Evolutionary conservation across 2,113 vertebrate genomes (phyloP), one percentile per base, ranked within the genome.

Genomic region (Galeopterus variegatus): DNA sequence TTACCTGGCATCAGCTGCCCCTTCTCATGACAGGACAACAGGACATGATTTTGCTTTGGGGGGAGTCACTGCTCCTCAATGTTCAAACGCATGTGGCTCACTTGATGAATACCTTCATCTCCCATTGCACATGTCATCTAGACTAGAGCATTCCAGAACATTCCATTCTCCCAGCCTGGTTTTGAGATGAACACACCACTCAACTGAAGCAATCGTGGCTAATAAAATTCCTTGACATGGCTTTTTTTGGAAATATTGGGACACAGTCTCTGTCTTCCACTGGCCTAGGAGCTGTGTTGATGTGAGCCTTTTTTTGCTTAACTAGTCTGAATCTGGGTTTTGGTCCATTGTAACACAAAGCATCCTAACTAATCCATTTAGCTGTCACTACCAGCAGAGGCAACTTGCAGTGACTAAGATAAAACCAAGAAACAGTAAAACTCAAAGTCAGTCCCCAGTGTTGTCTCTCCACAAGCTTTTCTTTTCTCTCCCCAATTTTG

Each of bases 401-500:
- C 17, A 10, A 19, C 1, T 2, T 2, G 6, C 0, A n/a, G 19
- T 0, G 2, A 23, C 31, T 15, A 26, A 0, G 23, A 60, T 48
- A 13, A 92, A 65, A 69, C 23, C 3, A 17, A 52, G 41, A 79
- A 23, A 7, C 90, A 60, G 15, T 17, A 26, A 62, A 72, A 50
- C 36, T 58, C 33, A 75, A 36, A 69, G 31, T 23, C 14, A n/a
- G 10, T 56, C 41, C 31, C 77, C 14, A 64, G 4, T 1, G 65
- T 31, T 15, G 14, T 26, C 28, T 36, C 24, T 15, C 36, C 36
- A 14, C 13, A 13, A 14, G 24, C 28, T 72, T 54, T 33, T 8
- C 19, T 8, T 9, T 83, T 83, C 54, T 76, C 11, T 31, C 28
- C 41, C 45, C 12, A 87, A 14, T 56, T 72, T 64, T 56, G 4